phyloP scores from a whole-genome alignment of 2,113 vertebrate species.

The Phalacrocorax aristotelis region DNA sequence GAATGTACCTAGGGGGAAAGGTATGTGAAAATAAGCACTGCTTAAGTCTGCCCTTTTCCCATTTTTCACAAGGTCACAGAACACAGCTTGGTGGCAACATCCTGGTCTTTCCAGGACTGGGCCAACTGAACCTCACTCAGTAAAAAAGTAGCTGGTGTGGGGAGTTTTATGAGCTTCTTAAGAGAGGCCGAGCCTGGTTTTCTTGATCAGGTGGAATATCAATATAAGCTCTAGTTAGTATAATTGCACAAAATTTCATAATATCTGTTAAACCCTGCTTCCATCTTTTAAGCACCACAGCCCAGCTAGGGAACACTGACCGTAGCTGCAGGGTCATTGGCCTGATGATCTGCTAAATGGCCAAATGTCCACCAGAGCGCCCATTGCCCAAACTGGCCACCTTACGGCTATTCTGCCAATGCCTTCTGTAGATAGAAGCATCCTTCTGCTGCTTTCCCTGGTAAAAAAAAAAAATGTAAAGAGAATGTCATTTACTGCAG shows the following conservation, averaged over 20 bases:
- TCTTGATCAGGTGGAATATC: not conserved
- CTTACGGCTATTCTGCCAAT: not conserved
- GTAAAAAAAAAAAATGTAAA: not conserved
- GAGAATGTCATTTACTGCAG: not conserved
- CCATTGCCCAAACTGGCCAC: not conserved
- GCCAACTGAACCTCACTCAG: not conserved
- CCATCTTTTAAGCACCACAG: not conserved
- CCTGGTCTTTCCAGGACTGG: not conserved
- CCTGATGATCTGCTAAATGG: not conserved
- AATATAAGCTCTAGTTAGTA: not conserved
- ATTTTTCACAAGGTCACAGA: not conserved
- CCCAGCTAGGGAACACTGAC: not conserved
- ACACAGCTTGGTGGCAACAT: accelerated
- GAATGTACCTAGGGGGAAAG: not conserved
- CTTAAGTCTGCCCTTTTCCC: not conserved
- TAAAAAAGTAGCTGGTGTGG: not conserved
- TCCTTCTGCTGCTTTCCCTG: not conserved
- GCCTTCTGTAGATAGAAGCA: not conserved
- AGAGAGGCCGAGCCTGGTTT: not conserved
- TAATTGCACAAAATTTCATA: not conserved
- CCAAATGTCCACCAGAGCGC: not conserved
- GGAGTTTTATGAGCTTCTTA: not conserved
- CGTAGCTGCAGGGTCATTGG: not conserved
- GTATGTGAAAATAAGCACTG: not conserved
- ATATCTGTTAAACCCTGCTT: not conserved